These are phyloP conservation scores for Parauchenoglanis ngamensis DNA, from an alignment of 2,797 vertebrate species.

Conservation along the genomic window DNA sequence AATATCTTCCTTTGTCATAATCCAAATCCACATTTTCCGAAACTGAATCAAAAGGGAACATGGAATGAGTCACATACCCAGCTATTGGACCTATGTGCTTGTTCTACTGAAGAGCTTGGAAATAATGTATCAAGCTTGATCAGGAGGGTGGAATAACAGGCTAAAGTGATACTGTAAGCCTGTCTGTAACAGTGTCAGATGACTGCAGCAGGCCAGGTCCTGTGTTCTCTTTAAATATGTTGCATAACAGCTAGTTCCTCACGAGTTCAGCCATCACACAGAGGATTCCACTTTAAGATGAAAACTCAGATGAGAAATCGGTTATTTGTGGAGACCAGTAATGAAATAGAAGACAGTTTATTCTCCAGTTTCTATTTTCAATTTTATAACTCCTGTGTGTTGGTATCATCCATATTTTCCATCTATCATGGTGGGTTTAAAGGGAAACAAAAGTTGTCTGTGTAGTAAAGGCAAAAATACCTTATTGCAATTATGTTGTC, in stretches of 20 bases:
- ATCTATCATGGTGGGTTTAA: neutral
- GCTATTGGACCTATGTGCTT: neutral
- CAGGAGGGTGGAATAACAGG: conserved; percentile 51
- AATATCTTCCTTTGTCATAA: neutral
- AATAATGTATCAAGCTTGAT: conserved; percentile 19
- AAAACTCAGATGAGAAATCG: neutral
- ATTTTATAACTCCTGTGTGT: neutral
- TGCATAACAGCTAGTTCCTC: conserved; percentile 27
- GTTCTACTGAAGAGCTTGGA: conserved; percentile 12
- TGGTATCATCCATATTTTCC: neutral
- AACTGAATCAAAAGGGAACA: neutral
- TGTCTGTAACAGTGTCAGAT: conserved; percentile 34
- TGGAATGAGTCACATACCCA: neutral
- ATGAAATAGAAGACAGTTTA: neutral
- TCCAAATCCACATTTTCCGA: neutral
- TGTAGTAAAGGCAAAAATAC: too few relatives aligned
- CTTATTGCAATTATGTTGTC: neutral
- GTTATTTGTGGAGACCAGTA: neutral
- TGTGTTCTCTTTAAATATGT: conserved; percentile 29
- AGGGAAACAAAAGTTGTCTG: too few relatives aligned
- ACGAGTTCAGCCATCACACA: neutral
- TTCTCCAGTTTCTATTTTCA: neutral
- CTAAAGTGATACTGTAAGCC: conserved; percentile 36
- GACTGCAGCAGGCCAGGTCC: conserved; percentile 24
- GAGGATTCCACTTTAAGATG: neutral